A percentile compares a stretch with the other conserved stretches of the same genome.
phyloP scores from a whole-genome alignment of 2,888 invertebrate genomes.

The Nomada fucata region DNA sequence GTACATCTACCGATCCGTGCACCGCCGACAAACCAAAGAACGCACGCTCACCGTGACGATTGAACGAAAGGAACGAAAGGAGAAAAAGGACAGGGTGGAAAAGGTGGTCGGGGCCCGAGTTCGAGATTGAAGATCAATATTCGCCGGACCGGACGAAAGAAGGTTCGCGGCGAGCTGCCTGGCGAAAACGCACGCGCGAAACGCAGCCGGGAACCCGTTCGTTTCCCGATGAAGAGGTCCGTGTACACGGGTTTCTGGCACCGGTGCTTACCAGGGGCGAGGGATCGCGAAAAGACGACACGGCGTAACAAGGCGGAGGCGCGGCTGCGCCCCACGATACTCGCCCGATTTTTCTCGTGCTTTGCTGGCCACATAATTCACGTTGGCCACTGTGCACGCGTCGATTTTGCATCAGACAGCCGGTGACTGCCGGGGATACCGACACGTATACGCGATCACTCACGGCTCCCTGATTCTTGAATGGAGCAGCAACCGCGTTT shows the following conservation, averaged over 20 bases:
- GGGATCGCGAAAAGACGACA: conserved; percentile 34
- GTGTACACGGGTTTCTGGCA: conserved; percentile 8
- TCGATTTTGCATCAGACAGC: conserved; percentile 59
- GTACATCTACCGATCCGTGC: neutral
- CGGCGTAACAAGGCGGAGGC: conserved; percentile 34
- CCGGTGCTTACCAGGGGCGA: conserved; percentile 16
- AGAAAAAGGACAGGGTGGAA: neutral
- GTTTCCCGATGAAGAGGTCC: conserved; percentile 19
- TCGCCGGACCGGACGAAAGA: conserved; percentile 60
- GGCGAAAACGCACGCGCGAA: conserved; percentile 68
- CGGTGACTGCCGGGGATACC: conserved; percentile 43
- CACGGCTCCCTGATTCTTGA: neutral
- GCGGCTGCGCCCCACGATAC: conserved; percentile 59
- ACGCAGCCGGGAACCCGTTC: conserved; percentile 45
- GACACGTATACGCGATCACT: conserved; percentile 12
- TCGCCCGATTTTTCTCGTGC: conserved; percentile 55
- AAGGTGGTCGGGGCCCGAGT: conserved; percentile 36
- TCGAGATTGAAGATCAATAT: conserved; percentile 78
- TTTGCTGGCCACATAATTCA: conserved; percentile 57
- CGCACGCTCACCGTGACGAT: neutral
- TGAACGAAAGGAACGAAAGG: conserved; percentile 3
- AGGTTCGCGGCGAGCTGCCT: conserved; percentile 47
- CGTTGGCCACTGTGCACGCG: conserved; percentile 43
- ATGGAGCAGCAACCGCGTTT: neutral
- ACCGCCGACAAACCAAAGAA: neutral